Base-by-base conservation (phyloP, 1,140 invertebrate genomes). In the Zaprionus davidi region DNA sequence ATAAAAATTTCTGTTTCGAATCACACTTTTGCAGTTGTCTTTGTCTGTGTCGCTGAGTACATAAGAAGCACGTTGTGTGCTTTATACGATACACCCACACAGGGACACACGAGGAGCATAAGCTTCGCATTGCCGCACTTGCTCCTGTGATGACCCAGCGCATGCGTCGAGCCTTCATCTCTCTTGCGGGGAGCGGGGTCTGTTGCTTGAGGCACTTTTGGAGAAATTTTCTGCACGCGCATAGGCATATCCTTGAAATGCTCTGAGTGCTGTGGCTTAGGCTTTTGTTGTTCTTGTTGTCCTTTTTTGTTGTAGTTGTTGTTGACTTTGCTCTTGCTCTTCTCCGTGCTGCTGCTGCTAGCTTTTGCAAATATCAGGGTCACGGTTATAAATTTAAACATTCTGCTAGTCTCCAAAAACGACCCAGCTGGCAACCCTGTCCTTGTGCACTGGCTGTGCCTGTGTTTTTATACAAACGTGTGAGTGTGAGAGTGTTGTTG, bases 331-430 rank as follows among this genome's bases (percentile, higher is more conserved):
- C 38, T 62, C 22, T 26, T 59, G 55, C 26, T 71, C 44, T 49
- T 78, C 31, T 34, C 31, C 31, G 28, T 58, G 64, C 38, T 71
- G 51, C 63, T 78, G 46, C 28, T 65, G 66, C 64, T 75, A 12
- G n/a, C 34, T 70, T 79, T 79, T 81, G 81, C 74, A 87, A 87
- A 91, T 91, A 92, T 92, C 90, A 91, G 90, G 90, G 90, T 92
- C 90, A 92, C 88, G 90, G 90, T 90, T 91, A 91, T 91, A 92
- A 90, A 90, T 87, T 90, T 91, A 92, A 92, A 87, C 83, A 88
- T 90, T 88, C 60, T 51, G 51, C 53, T 77, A 85, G 81, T 88
- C 85, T 88, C 85, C 85, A 88, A 88, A 84, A 79, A 55, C 70
- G 71, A 71, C 73, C 68, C 73, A 72, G 62, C 17, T 76, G 57